These are phyloP conservation scores for Amphibalanus amphitrite DNA, from an alignment of 1,140 invertebrate species.

Conservation along the genomic window DNA sequence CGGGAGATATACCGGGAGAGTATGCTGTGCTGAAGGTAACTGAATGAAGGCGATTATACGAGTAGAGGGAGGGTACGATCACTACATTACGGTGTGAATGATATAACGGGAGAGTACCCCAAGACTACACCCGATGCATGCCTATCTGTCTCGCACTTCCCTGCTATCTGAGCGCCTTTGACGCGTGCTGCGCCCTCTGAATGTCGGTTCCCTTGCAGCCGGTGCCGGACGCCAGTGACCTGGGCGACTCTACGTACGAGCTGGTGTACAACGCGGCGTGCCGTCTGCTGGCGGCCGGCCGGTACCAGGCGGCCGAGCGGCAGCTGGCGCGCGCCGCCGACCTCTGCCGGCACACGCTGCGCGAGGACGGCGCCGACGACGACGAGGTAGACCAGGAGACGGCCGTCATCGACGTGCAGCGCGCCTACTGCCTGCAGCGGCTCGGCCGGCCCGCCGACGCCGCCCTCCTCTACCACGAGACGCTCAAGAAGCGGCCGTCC, in stretches of 20 bases:
- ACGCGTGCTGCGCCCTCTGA: too few species aligned
- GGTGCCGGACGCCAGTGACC: not conserved
- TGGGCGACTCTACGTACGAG: conserved; percentile 55
- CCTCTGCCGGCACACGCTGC: conserved; percentile 56
- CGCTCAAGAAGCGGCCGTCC: conserved; percentile 39
- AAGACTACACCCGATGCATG: too few species aligned
- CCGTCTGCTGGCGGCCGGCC: conserved; percentile 47
- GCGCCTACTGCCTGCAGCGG: conserved; percentile 69
- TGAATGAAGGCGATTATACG: too few species aligned
- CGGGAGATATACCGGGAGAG: too few species aligned
- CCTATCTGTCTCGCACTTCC: too few species aligned
- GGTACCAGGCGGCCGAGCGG: conserved; percentile 54
- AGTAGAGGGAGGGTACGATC: too few species aligned
- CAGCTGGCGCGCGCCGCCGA: conserved; percentile 68
- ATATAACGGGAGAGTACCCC: too few species aligned
- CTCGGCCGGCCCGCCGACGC: conserved; percentile 38
- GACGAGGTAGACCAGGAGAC: conserved; percentile 77
- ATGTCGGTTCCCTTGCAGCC: too few species aligned
- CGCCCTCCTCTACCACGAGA: conserved; percentile 55
- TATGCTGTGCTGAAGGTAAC: too few species aligned
- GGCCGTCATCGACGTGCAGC: conserved; percentile 72
- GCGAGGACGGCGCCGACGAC: conserved; percentile 73
- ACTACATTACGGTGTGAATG: too few species aligned
- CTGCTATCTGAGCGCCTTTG: too few species aligned
- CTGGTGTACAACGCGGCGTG: conserved; percentile 77